Base-by-base conservation (phyloP, 2,797 vertebrate genomes). In the Oceanodroma leucorhoa region DNA sequence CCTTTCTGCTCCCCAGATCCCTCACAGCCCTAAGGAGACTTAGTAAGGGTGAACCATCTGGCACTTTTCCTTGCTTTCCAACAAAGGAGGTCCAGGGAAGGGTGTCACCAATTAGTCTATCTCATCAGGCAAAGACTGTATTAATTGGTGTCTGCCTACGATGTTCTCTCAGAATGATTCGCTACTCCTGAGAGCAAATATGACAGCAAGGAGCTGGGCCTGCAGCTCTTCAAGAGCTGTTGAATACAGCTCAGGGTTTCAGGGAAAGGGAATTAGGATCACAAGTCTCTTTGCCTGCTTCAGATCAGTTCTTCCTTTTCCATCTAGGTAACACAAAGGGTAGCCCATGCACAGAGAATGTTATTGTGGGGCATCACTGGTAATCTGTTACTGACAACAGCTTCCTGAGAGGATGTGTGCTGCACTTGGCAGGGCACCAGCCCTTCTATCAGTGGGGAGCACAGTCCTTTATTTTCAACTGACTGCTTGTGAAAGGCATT, bases 331-430 rank as follows among this genome's bases (percentile, higher is more conserved):
- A 19, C 30, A 3, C 64, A 45, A 32, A 32, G 26, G 43, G n/a
- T 14, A 5, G 48, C 73, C 64, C 16, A 1, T 3, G 21, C 32
- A 5, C 0, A 0, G 53, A 22, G n/a, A 7, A 4, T 1, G 36
- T 45, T 71, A 4, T 15, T 29, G 14, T 14, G 34, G 58, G 29
- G 5, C 55, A 43, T n/a, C 43, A 34, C 53, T 18, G 71, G 61
- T 36, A 9, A 6, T 20, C 32, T 22, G 43, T 19, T 20, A 3
- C 45, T 65, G 86, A 5, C 30, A 46, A 16, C 64, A 43, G 54
- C 26, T 41, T 46, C 50, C 55, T 5, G 18, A 30, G 89, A 32
- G 40, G n/a, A 21, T 12, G 14, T 11, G 38, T 10, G 27, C 36
- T 43, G 41, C 54, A 4, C 61, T n/a, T 41, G 41, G 61, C 34